A percentile compares a stretch with the other conserved stretches of the same genome.
These are phyloP conservation scores for Cavia aperea DNA, from an alignment of 2,113 vertebrate genomes.

Conservation along the genomic window DNA sequence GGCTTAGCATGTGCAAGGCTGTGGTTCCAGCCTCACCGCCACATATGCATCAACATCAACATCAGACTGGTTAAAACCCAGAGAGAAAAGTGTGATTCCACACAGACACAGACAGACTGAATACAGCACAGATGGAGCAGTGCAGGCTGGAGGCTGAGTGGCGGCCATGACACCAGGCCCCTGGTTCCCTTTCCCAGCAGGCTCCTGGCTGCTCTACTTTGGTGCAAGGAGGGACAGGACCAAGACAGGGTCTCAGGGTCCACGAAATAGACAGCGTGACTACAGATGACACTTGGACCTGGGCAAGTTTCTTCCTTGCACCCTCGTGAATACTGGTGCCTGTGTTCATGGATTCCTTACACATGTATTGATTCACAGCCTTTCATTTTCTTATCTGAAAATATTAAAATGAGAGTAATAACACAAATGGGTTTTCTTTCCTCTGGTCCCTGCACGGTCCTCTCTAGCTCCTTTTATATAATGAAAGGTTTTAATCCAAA, in stretches of 20 bases:
- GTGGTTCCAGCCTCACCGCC: background rate
- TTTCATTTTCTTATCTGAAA: conserved; percentile 9
- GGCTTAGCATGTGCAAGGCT: background rate
- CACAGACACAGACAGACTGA: too few species aligned
- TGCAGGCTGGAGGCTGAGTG: rapidly evolving
- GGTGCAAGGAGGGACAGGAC: background rate
- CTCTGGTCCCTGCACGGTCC: background rate
- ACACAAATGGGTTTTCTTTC: background rate
- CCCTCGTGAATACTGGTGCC: too few species aligned
- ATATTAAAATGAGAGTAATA: conserved; percentile 4
- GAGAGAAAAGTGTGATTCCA: background rate
- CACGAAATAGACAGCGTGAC: background rate
- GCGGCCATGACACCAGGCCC: rapidly evolving
- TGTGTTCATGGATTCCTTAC: background rate
- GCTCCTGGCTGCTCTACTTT: rapidly evolving
- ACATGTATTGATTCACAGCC: background rate
- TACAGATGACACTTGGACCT: background rate
- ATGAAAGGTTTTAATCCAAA: background rate
- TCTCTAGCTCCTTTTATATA: background rate
- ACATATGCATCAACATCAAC: background rate
- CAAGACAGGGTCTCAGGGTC: background rate
- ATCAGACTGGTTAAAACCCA: background rate
- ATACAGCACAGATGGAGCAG: background rate
- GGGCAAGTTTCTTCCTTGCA: background rate
- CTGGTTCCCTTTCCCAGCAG: background rate